Evolutionary conservation across 2,888 invertebrate genomes (phyloP), one percentile per base, ranked within the genome.

Genomic region (Monoplex corrugatus): DNA sequence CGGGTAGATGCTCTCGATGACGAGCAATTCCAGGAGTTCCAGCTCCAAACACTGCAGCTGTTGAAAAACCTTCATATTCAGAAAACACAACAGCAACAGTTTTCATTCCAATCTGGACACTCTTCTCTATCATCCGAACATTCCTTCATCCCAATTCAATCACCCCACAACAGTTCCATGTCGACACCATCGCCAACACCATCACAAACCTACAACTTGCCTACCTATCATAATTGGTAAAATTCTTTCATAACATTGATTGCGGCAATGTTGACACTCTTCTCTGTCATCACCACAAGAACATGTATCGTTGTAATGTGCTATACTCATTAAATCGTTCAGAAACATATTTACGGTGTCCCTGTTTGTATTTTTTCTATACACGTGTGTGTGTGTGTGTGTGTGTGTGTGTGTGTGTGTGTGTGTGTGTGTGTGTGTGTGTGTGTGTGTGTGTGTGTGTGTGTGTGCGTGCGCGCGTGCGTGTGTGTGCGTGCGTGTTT

Each of bases 51-150:
- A 35, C 75, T 75, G 16, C 75, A 35, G 75, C 75, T 75, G 0
- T 75, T 75, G 75, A 75, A 75, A 75, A 75, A 75, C 38, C 75
- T 75, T 35, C 75, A 75, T 13, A 38, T 38, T 75, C 75, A 75
- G 38, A 35, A 75, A 75, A 75, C 75, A 13, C 75, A 75, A 75
- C 75, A 75, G 75, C 16, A 19, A 75, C 75, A 75, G 16, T 68
- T 63, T 35, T 72, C 35, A 8, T 35, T 16, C 35, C 35, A 72
- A 35, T 35, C 35, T 72, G 72, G 72, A 72, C 72, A 72, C 6
- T 35, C 72, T 72, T 72, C 72, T 72, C 72, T 35, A 5, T 72
- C 35, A 72, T 72, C 72, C 32, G n/a, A n/a, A 28, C 63, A 16
- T 68, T 68, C n/a, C 23, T 68, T 68, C n/a, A 68, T n/a, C 63